These are phyloP conservation scores for Epinephelus coioides DNA, from an alignment of 2,797 vertebrate genomes.

Conservation along the genomic window DNA sequence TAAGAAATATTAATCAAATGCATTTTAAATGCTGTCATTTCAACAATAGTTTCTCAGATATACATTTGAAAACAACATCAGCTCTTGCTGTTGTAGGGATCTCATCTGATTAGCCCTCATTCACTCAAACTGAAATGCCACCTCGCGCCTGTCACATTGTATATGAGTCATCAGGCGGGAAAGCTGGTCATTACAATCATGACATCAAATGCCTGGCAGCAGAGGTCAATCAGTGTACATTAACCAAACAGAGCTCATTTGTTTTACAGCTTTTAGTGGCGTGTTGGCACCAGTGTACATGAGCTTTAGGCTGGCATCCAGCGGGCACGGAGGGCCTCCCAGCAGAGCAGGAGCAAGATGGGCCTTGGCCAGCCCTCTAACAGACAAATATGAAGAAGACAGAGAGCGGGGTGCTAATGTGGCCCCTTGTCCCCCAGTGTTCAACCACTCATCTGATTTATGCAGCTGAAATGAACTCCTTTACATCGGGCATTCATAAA, in stretches of 20 bases:
- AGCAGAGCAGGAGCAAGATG: slow-evolving; percentile 60
- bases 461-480: slow-evolving; percentile 63
- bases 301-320: slow-evolving; percentile 82
- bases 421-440: slow-evolving; percentile 34
- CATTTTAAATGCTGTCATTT: not conserved
- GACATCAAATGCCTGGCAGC: slow-evolving; percentile 81
- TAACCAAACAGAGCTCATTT: slow-evolving; percentile 84
- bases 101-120: slow-evolving; percentile 65
- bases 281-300: slow-evolving; percentile 74
- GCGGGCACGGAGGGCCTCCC: slow-evolving; percentile 71
- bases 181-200: slow-evolving; percentile 78
- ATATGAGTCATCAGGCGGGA: slow-evolving; percentile 69
- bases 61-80: slow-evolving; percentile 28
- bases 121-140: slow-evolving; percentile 70
- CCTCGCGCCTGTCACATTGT: slow-evolving; percentile 65
- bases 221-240: slow-evolving; percentile 81
- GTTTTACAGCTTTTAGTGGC: slow-evolving; percentile 84
- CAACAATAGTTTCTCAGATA: not conserved
- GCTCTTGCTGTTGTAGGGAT: slow-evolving; percentile 23
- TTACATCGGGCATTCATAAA: slow-evolving; percentile 57
- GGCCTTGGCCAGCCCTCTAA: slow-evolving; percentile 64
- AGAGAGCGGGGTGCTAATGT: slow-evolving; percentile 54
- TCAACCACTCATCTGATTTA: slow-evolving; percentile 70
- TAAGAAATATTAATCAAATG: not conserved
- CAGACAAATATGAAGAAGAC: slow-evolving; percentile 53